Percentiles rank a stretch among this genome's conserved stretches.
Conservation (phyloP, 2,113 vertebrate genomes). For the Motacilla tschutschensis region DNA sequence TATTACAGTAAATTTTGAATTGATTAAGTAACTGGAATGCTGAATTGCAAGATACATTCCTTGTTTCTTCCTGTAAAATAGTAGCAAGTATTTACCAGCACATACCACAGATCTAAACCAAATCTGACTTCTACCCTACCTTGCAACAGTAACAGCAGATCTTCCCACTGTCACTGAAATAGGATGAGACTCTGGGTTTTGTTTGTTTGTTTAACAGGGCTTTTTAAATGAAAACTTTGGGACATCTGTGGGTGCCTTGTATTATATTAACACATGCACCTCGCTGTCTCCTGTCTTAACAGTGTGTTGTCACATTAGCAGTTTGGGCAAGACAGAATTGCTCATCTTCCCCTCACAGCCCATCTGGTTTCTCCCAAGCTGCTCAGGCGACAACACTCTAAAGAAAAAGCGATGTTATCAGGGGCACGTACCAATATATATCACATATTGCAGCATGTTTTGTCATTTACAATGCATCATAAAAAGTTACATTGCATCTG, state of each 20-base stretch:
- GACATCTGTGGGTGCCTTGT: slow-evolving; percentile 54
- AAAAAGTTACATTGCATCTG: slow-evolving; percentile 46
- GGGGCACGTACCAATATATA: slow-evolving; percentile 25
- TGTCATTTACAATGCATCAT: slow-evolving; percentile 52
- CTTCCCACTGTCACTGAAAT: background rate
- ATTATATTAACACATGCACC: slow-evolving; percentile 63
- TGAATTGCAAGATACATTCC: background rate
- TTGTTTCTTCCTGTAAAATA: background rate
- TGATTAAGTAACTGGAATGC: background rate
- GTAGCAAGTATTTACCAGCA: background rate
- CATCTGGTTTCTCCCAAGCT: slow-evolving; percentile 68
- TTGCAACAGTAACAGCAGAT: background rate
- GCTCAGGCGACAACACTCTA: slow-evolving; percentile 41
- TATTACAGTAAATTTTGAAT: background rate
- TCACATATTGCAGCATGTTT: slow-evolving; percentile 35
- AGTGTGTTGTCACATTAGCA: slow-evolving; percentile 62
- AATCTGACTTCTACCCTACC: background rate
- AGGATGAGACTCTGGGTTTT: slow-evolving; percentile 6
- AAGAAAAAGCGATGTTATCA: slow-evolving; percentile 45
- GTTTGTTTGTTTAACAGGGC: slow-evolving; percentile 55
- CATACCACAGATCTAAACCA: background rate
- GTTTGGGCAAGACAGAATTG: slow-evolving; percentile 62
- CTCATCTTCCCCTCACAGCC: slow-evolving; percentile 55
- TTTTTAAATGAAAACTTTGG: slow-evolving; percentile 44
- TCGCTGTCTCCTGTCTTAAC: slow-evolving; percentile 61